phyloP scores from a whole-genome alignment of 2,888 invertebrate genomes.

The Ophioninae sp. region DNA sequence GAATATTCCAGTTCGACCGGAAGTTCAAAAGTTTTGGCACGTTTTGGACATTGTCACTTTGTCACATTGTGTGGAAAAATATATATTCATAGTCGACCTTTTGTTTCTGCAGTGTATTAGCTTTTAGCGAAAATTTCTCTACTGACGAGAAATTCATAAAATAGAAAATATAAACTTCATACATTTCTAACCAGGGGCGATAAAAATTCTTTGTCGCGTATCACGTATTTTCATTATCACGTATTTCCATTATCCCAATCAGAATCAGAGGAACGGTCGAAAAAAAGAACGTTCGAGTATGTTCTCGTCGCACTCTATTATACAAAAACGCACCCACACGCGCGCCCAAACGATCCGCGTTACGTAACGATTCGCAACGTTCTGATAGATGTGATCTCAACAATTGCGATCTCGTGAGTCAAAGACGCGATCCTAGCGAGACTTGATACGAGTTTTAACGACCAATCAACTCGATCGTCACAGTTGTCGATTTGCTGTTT shows the following conservation, averaged over 20 bases:
- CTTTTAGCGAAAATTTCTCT: too few species aligned
- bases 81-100: too few species aligned
- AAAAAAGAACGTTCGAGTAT: slow-evolving; percentile 18
- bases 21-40: too few species aligned
- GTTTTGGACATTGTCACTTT: too few species aligned
- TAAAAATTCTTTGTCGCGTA: not conserved
- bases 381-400: slow-evolving; percentile 19
- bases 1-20: too few species aligned
- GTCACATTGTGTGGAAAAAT: too few species aligned
- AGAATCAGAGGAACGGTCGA: slow-evolving; percentile 36
- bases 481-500: slow-evolving; percentile 4
- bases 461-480: slow-evolving; percentile 26
- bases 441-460: slow-evolving; percentile 13
- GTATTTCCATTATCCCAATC: slow-evolving; percentile 11
- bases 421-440: slow-evolving; percentile 1
- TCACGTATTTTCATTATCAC: slow-evolving; percentile 19
- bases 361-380: slow-evolving; percentile 19
- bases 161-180: not conserved
- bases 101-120: too few species aligned
- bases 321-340: not conserved
- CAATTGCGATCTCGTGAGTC: slow-evolving; percentile 13
- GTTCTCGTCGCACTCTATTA: not conserved
- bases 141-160: too few species aligned
- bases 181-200: not conserved
- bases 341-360: not conserved